Evolutionary conservation across 1,140 invertebrate genomes (phyloP).

Genomic region (Orussus abietinus): DNA sequence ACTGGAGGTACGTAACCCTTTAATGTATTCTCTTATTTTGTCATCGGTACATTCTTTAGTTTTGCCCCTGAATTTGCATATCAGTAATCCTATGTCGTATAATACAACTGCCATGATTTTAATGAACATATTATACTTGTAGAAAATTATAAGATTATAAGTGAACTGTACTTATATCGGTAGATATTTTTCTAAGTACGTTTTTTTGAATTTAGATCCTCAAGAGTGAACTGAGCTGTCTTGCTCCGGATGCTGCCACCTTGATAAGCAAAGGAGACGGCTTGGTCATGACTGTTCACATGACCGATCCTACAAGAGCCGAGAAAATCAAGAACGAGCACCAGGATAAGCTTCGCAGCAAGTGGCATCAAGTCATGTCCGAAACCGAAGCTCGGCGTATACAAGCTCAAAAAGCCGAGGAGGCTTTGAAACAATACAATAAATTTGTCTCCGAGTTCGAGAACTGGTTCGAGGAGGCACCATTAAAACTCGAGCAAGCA

Average conservation of each 20-base stretch:
- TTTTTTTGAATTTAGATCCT: conserved; percentile 50
- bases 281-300: conserved; percentile 64
- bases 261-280: conserved; percentile 76
- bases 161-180: conserved; percentile 1
- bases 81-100: too few relatives aligned
- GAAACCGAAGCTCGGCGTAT: conserved; percentile 59
- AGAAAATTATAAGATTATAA: too few relatives aligned
- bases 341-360: conserved; percentile 61
- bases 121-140: too few relatives aligned
- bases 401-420: conserved; percentile 59
- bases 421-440: conserved; percentile 53
- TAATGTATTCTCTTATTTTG: too few relatives aligned
- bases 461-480: conserved; percentile 54
- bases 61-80: too few relatives aligned
- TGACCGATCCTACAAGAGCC: conserved; percentile 54
- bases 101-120: too few relatives aligned
- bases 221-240: conserved; percentile 60
- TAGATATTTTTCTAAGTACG: not conserved
- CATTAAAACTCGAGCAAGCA: conserved; percentile 53
- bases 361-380: conserved; percentile 66
- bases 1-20: conserved; percentile 65
- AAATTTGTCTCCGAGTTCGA: conserved; percentile 49
- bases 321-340: conserved; percentile 57
- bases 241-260: conserved; percentile 75
- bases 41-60: too few relatives aligned